Percentiles rank a stretch among this genome's conserved stretches.
These are phyloP conservation scores for Fundulus diaphanus DNA, from an alignment of 2,797 vertebrate genomes.

Conservation along the genomic window DNA sequence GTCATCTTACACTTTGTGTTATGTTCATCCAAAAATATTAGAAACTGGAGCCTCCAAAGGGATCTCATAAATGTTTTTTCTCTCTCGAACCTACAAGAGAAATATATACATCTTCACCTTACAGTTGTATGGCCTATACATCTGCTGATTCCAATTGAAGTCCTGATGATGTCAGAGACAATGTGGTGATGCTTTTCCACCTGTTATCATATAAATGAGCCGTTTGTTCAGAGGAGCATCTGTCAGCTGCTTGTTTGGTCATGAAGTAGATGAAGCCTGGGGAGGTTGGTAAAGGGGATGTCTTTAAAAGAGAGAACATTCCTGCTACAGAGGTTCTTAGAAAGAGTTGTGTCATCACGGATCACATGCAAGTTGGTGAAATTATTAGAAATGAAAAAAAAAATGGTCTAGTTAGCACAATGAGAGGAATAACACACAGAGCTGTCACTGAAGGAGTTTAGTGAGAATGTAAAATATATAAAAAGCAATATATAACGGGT, in stretches of 20 bases:
- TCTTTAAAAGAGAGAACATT: slow-evolving; percentile 52
- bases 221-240: slow-evolving; percentile 54
- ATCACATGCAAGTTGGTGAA: slow-evolving; percentile 49
- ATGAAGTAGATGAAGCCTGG: slow-evolving; percentile 43
- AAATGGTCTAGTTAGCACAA: slow-evolving; percentile 20
- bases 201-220: slow-evolving; percentile 52
- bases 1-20: too few relatives aligned
- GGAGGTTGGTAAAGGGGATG: slow-evolving; percentile 21
- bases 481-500: neutral
- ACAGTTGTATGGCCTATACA: slow-evolving; percentile 15
- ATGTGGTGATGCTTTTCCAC: slow-evolving; percentile 21
- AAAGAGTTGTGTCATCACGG: slow-evolving; percentile 24
- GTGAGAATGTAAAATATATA: neutral
- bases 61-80: too few relatives aligned
- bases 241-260: slow-evolving; percentile 33
- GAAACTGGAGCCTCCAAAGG: too few relatives aligned
- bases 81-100: neutral
- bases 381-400: slow-evolving; percentile 24
- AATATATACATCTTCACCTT: neutral
- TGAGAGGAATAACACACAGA: slow-evolving; percentile 6
- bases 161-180: slow-evolving; percentile 47
- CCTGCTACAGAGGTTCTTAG: slow-evolving; percentile 28
- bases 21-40: too few relatives aligned
- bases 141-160: slow-evolving; percentile 35
- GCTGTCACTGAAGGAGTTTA: slow-evolving; percentile 10